Conservation (phyloP, 2,113 vertebrate genomes). For the Lophotis ruficrista region DNA sequence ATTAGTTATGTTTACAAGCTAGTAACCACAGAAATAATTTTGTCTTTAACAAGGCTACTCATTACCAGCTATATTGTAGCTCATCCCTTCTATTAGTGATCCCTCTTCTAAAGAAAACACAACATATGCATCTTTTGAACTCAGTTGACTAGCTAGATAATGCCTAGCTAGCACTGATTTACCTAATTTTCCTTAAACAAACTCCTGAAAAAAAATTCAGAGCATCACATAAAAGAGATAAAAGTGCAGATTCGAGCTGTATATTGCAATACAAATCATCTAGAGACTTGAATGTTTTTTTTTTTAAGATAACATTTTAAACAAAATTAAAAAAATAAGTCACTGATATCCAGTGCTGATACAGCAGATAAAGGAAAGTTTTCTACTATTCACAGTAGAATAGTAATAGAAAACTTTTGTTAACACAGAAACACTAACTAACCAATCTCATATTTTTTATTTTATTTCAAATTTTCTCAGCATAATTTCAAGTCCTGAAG, state of each 20-base stretch:
- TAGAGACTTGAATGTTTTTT: not conserved
- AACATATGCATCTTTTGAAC: not conserved
- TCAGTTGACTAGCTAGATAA: not conserved
- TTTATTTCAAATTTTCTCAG: not conserved
- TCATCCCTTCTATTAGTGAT: not conserved
- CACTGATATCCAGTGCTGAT: not conserved
- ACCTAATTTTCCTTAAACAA: not conserved
- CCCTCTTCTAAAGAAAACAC: not conserved
- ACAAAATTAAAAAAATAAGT: not conserved
- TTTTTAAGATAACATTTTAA: not conserved
- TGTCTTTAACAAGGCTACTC: not conserved
- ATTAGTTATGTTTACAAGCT: not conserved
- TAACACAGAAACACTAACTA: not conserved
- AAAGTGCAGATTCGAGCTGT: accelerated
- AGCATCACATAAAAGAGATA: not conserved
- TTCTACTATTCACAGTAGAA: not conserved
- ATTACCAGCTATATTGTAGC: not conserved
- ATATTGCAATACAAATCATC: not conserved
- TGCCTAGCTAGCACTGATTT: not conserved
- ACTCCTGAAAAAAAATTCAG: not conserved
- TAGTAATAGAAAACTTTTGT: not conserved
- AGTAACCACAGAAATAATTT: not conserved
- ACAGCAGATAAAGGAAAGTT: not conserved
- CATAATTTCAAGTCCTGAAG: not conserved
- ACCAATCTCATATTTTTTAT: not conserved